phyloP scores from a whole-genome alignment of 1,140 invertebrate species.

The Drosophila arizonae region DNA sequence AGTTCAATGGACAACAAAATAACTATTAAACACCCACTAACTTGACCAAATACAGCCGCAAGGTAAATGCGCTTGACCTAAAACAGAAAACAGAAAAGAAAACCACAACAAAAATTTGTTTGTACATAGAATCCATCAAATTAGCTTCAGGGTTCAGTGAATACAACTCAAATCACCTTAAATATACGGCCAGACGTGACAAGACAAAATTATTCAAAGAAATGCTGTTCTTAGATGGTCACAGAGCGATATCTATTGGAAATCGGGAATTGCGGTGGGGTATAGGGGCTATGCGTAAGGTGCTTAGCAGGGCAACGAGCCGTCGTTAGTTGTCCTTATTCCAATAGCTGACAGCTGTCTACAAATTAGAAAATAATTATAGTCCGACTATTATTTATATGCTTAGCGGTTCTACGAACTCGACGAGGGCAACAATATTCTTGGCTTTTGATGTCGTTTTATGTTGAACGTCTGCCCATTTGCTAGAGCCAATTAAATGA shows the following conservation, averaged over 20 bases:
- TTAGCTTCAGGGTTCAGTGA: conserved; percentile 54
- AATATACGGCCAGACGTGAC: conserved; percentile 53
- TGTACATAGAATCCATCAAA: conserved; percentile 22
- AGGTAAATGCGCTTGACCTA: background rate
- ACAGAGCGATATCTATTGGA: conserved; percentile 9
- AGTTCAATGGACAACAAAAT: conserved; percentile 48
- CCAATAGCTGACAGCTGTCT: conserved; percentile 20
- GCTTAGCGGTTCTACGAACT: conserved; percentile 31
- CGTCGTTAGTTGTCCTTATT: conserved; percentile 21
- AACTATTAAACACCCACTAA: conserved; percentile 39
- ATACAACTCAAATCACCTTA: conserved; percentile 46
- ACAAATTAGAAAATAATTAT: conserved; percentile 77
- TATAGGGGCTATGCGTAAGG: conserved; percentile 32
- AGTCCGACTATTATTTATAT: conserved; percentile 29
- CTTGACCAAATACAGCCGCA: conserved; percentile 19
- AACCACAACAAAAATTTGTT: conserved; percentile 19
- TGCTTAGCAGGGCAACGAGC: conserved; percentile 29
- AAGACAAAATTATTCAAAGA: conserved; percentile 11
- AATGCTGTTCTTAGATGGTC: conserved; percentile 13
- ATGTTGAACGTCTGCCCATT: conserved; percentile 36
- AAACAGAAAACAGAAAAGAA: background rate
- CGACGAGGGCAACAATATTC: conserved; percentile 38
- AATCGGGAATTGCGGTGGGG: background rate
- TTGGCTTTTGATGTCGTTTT: conserved; percentile 14
- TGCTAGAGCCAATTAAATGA: conserved; percentile 35